Conservation (phyloP, 2,797 vertebrate genomes). For the Selene dorsalis region DNA sequence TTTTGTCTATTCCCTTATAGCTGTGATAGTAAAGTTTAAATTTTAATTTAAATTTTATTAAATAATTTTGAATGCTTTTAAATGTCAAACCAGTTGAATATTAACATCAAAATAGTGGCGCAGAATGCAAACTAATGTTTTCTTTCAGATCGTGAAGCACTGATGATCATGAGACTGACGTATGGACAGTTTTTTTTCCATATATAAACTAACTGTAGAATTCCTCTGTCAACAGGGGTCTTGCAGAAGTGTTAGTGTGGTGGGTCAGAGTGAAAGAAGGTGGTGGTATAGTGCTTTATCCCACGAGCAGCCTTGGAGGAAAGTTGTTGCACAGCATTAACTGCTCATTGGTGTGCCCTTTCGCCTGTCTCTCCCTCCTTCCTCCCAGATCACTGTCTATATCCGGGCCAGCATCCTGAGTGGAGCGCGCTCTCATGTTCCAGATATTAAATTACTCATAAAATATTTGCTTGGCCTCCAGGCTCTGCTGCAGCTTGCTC, state of each 20-base stretch:
- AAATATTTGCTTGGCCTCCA: slow-evolving; percentile 91
- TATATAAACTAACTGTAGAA: slow-evolving; percentile 3
- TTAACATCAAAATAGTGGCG: background rate
- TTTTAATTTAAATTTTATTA: no score
- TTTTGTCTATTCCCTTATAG: background rate
- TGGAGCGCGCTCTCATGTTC: slow-evolving; percentile 85
- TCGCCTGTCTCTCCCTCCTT: slow-evolving; percentile 42
- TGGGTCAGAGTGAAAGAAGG: slow-evolving; percentile 31
- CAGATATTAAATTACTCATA: slow-evolving; percentile 99
- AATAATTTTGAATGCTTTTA: no score
- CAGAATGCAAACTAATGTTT: background rate
- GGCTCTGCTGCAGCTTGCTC: slow-evolving; percentile 78
- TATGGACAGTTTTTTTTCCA: background rate
- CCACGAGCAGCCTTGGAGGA: slow-evolving; percentile 48
- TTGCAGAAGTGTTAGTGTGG: background rate
- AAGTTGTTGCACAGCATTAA: slow-evolving; percentile 61
- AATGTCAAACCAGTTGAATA: background rate
- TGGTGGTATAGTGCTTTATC: slow-evolving; percentile 43
- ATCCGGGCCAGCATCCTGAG: slow-evolving; percentile 75
- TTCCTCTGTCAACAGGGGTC: background rate
- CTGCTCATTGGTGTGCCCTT: slow-evolving; percentile 54
- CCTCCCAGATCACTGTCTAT: slow-evolving; percentile 74
- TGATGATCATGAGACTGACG: background rate
- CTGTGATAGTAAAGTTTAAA: background rate
- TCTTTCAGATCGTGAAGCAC: background rate